These are phyloP conservation scores for Connochaetes taurinus DNA, from an alignment of 2,113 vertebrate genomes.

Conservation along the genomic window DNA sequence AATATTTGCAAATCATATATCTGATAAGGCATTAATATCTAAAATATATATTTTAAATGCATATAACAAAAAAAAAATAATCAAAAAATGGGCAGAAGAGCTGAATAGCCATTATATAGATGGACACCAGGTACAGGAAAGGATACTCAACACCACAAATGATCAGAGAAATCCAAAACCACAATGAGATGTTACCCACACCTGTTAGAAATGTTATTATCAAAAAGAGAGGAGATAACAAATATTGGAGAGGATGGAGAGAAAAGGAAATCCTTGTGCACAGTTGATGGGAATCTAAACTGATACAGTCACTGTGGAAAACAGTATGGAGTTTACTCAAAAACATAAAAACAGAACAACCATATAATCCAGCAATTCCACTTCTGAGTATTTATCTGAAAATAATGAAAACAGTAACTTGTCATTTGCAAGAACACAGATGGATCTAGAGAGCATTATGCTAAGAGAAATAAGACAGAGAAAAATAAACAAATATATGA, in stretches of 20 bases:
- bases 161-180: not conserved
- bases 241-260: not conserved
- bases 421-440: not conserved
- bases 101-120: not conserved
- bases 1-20: not conserved
- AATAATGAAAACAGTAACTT: not conserved
- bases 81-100: not conserved
- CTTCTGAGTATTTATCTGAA: not conserved
- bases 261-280: not conserved
- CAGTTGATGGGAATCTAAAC: not conserved
- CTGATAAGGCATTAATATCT: not conserved
- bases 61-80: not conserved
- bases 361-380: not conserved
- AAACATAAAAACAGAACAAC: not conserved
- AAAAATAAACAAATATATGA: not conserved
- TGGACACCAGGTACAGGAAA: not conserved
- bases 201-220: not conserved
- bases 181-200: not conserved
- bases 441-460: not conserved
- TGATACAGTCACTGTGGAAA: not conserved
- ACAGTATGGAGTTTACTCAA: not conserved
- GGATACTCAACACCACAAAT: not conserved
- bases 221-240: not conserved
- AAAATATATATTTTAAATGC: not conserved
- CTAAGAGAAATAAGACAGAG: not conserved